phyloP scores from a whole-genome alignment of 2,888 invertebrate genomes.

The Chaetogeoica ovagalla region DNA sequence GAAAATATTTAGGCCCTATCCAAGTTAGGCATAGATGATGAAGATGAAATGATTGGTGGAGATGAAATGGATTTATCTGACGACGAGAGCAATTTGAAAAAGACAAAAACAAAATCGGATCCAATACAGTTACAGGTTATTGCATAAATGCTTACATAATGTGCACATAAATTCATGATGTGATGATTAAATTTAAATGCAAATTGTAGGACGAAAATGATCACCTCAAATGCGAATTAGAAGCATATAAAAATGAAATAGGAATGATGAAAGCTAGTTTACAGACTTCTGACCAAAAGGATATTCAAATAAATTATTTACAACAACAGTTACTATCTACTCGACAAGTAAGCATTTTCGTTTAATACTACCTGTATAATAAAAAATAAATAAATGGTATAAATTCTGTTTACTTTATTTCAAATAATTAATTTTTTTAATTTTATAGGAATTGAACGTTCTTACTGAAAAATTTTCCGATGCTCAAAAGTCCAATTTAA shows the following conservation, averaged over 20 bases:
- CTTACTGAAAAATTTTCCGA: constrained; percentile 36
- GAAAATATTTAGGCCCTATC: constrained; percentile 54
- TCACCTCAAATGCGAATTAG: constrained; percentile 83
- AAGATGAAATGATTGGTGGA: constrained; percentile 66
- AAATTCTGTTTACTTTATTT: neutral
- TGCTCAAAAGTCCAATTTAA: constrained; percentile 17
- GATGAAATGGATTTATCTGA: constrained; percentile 89
- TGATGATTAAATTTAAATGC: neutral
- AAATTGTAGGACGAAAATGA: constrained; percentile 79
- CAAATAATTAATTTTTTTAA: neutral
- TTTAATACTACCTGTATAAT: neutral
- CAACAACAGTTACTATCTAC: constrained; percentile 69
- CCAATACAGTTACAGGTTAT: constrained; percentile 55
- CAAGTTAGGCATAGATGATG: constrained; percentile 44
- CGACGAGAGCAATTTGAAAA: constrained; percentile 62
- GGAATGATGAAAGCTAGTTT: constrained; percentile 82
- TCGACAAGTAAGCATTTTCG: constrained; percentile 61
- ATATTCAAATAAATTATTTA: constrained; percentile 77
- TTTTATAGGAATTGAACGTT: constrained; percentile 36
- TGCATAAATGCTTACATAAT: neutral
- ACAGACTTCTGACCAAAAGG: constrained; percentile 78
- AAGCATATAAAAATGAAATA: constrained; percentile 92
- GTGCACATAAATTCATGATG: neutral
- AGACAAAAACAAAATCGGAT: constrained; percentile 51
- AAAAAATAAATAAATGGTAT: neutral